A percentile compares a stretch with the other conserved stretches of the same genome.
phyloP scores from a whole-genome alignment of 2,888 invertebrate genomes.

The Enchytraeus crypticus region DNA sequence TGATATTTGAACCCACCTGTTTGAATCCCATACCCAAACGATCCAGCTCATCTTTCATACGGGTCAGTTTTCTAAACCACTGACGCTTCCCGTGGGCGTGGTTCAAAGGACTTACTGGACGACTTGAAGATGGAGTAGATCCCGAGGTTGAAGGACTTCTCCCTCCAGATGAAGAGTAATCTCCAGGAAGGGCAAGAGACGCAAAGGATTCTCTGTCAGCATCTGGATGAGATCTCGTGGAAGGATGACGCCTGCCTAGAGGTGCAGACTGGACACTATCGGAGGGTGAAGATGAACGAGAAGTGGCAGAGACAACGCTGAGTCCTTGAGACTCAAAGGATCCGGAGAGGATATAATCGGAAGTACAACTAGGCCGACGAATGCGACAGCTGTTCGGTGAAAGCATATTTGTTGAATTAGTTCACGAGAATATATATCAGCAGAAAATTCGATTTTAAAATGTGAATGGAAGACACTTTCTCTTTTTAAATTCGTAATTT shows the following conservation, averaged over 20 bases:
- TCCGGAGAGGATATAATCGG: conserved; percentile 1
- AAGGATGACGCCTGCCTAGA: background rate
- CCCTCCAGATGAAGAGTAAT: background rate
- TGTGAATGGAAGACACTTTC: too few species aligned
- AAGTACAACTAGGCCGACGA: conserved; percentile 2
- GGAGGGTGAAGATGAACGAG: background rate
- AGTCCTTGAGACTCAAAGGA: background rate
- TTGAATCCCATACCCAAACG: background rate
- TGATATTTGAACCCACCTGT: background rate
- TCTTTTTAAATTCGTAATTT: too few species aligned
- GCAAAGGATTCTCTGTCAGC: background rate
- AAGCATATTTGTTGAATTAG: too few species aligned
- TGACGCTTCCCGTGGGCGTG: background rate
- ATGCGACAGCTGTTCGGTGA: background rate
- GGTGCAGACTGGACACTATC: conserved; percentile 3
- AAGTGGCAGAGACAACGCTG: background rate
- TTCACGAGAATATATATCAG: too few species aligned
- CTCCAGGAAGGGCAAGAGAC: background rate
- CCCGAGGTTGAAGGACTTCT: background rate
- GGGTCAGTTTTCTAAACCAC: background rate
- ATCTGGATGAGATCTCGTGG: background rate
- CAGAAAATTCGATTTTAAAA: too few species aligned
- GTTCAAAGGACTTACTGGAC: background rate
- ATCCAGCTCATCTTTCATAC: conserved; percentile 5
- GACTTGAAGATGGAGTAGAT: background rate